phyloP scores from a whole-genome alignment of 2,888 invertebrate genomes.

The Dicyrtomina minuta region DNA sequence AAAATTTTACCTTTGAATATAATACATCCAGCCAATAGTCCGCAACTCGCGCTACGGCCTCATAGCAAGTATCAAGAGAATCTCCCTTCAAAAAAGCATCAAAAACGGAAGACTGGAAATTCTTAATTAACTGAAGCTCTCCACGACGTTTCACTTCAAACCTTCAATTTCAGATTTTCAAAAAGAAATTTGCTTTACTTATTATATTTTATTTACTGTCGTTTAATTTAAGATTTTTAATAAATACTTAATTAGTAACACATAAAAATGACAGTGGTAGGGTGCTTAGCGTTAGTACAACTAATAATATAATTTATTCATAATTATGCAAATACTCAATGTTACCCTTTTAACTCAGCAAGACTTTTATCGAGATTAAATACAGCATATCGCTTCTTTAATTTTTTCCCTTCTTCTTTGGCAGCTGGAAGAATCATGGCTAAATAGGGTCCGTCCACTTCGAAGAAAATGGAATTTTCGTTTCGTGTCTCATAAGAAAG shows the following conservation, averaged over 20 bases:
- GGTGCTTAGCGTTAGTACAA: no score
- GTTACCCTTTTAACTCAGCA: constrained; percentile 89
- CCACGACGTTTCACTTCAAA: constrained; percentile 98
- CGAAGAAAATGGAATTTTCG: constrained; percentile 99
- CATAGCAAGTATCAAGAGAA: constrained; percentile 87
- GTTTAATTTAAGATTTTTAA: background rate
- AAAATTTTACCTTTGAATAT: constrained; percentile 70
- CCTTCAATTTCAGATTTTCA: constrained; percentile 57
- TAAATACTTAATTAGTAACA: background rate
- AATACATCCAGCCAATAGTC: constrained; percentile 98
- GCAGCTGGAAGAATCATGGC: constrained; percentile 98
- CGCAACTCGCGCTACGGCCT: constrained; percentile 91
- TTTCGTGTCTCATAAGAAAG: constrained; percentile 71
- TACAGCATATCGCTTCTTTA: constrained; percentile 97
- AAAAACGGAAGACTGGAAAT: constrained; percentile 95
- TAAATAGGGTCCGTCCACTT: constrained; percentile 96
- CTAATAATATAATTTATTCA: constrained; percentile 15
- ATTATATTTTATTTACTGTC: constrained; percentile 7
- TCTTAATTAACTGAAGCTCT: constrained; percentile 96
- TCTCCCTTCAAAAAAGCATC: constrained; percentile 92
- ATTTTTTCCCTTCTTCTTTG: constrained; percentile 95
- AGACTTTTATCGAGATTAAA: constrained; percentile 96
- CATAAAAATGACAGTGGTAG: no score
- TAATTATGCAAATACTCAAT: no score
- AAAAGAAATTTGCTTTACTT: no score